These are phyloP conservation scores for Rhagoletis zephyria DNA, from an alignment of 1,140 invertebrate species.

Conservation along the genomic window DNA sequence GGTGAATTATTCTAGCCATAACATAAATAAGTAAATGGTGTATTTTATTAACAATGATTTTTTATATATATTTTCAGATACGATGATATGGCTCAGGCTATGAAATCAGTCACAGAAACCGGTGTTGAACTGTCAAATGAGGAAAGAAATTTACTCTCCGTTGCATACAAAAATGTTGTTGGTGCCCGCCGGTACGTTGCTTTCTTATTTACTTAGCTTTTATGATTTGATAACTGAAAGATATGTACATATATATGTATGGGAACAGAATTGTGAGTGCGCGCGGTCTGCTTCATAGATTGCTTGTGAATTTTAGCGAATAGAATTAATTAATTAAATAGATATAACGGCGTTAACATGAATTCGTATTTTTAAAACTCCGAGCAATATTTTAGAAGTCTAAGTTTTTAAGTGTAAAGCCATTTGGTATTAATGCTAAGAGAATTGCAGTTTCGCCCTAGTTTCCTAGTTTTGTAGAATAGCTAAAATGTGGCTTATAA, in stretches of 20 bases:
- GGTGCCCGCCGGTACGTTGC: constrained; percentile 85
- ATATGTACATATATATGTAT: neutral
- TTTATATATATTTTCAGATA: constrained; percentile 74
- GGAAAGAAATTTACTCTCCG: constrained; percentile 96
- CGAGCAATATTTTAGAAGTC: too few relatives aligned
- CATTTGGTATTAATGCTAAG: too few relatives aligned
- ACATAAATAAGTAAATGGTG: neutral
- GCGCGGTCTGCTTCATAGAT: too few relatives aligned
- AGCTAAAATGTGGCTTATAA: too few relatives aligned
- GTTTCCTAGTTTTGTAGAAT: too few relatives aligned
- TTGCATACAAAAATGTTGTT: constrained; percentile 99
- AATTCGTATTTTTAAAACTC: too few relatives aligned
- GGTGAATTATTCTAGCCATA: constrained; percentile 79
- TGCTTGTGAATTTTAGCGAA: too few relatives aligned
- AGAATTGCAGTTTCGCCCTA: too few relatives aligned
- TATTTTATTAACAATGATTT: constrained; percentile 29
- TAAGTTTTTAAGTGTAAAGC: too few relatives aligned
- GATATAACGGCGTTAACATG: too few relatives aligned
- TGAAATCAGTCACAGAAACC: constrained; percentile 97
- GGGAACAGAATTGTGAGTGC: neutral
- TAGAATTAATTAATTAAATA: too few relatives aligned
- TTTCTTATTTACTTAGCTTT: neutral
- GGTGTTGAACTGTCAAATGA: constrained; percentile 96
- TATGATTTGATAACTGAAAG: neutral
- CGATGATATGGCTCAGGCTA: constrained; percentile 95